phyloP scores from a whole-genome alignment of 2,888 invertebrate species.

The Lathronympha strigana region DNA sequence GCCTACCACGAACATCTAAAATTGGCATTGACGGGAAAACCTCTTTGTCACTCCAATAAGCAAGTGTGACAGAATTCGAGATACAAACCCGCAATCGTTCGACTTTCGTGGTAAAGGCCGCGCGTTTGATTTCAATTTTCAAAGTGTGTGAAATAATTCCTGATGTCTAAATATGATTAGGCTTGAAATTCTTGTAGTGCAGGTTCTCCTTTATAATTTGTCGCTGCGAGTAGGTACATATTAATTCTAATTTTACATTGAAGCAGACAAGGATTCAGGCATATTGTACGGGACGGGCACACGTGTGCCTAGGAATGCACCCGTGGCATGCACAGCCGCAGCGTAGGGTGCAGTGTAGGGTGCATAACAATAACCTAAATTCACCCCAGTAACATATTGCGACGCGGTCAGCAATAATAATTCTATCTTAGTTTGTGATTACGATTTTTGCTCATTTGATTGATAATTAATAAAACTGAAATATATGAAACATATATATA shows the following conservation, averaged over 20 bases:
- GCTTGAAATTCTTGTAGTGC: too few relatives aligned
- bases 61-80: too few relatives aligned
- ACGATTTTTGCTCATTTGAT: slow-evolving; percentile 15
- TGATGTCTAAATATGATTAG: too few relatives aligned
- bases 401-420: slow-evolving; percentile 57
- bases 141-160: too few relatives aligned
- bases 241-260: not conserved
- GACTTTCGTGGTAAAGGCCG: too few relatives aligned
- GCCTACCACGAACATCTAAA: too few relatives aligned
- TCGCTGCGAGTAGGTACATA: not conserved
- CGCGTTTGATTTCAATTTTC: too few relatives aligned
- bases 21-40: too few relatives aligned
- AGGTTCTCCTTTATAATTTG: too few relatives aligned
- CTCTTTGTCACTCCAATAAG: too few relatives aligned
- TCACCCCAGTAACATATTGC: slow-evolving; percentile 55
- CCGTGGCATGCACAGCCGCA: slow-evolving; percentile 48
- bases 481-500: too few relatives aligned
- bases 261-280: not conserved
- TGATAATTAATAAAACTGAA: not conserved
- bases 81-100: too few relatives aligned
- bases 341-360: slow-evolving; percentile 55
- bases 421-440: slow-evolving; percentile 56
- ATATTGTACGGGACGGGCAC: slow-evolving; percentile 48
- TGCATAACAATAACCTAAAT: slow-evolving; percentile 56
- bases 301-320: slow-evolving; percentile 75